A percentile compares a stretch with the other conserved stretches of the same genome.
Evolutionary conservation across 2,888 invertebrate species (phyloP).

Genomic region (Ochropacha duplaris): DNA sequence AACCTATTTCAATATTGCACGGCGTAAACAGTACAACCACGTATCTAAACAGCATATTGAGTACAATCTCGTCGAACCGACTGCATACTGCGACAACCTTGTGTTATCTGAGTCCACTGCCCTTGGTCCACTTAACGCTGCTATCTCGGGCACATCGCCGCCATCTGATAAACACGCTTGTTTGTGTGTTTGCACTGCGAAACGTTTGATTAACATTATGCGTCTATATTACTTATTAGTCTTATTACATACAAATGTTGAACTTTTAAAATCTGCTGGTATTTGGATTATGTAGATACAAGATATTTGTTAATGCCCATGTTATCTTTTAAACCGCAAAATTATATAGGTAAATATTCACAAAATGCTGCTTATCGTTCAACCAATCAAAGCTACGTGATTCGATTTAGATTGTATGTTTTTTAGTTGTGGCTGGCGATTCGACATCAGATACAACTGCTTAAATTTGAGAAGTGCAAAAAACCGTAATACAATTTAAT

Average conservation of each 20-base stretch:
- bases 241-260: too few species aligned
- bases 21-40: neutral
- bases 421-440: slow-evolving; percentile 45
- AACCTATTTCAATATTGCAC: neutral
- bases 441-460: slow-evolving; percentile 51
- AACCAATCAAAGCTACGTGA: slow-evolving; percentile 69
- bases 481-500: slow-evolving; percentile 54
- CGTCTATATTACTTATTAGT: neutral
- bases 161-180: slow-evolving; percentile 69
- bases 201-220: neutral
- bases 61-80: slow-evolving; percentile 8
- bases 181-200: slow-evolving; percentile 33
- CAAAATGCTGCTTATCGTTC: slow-evolving; percentile 56
- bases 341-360: too few species aligned
- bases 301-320: neutral
- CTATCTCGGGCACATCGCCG: slow-evolving; percentile 69
- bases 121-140: slow-evolving; percentile 75
- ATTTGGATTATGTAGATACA: neutral
- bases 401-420: slow-evolving; percentile 68
- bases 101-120: slow-evolving; percentile 69
- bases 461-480: slow-evolving; percentile 52
- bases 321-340: neutral
- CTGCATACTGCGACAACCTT: slow-evolving; percentile 56
- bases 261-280: neutral
- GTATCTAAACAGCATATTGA: slow-evolving; percentile 8